phyloP scores from a whole-genome alignment of 2,113 vertebrate genomes.

The Caranx melampygus region DNA sequence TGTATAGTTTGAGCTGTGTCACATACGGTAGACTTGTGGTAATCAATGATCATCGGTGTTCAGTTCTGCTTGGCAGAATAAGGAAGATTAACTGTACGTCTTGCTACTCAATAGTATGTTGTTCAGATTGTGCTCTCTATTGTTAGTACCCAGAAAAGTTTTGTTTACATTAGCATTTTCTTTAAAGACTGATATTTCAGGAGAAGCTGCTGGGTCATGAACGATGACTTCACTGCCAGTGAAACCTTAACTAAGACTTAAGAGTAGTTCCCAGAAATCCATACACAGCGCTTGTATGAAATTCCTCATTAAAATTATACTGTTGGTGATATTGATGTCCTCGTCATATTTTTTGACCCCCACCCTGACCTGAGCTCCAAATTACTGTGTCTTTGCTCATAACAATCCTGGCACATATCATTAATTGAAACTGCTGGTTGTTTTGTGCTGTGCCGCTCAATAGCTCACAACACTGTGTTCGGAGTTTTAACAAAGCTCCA shows the following conservation, averaged over 20 bases:
- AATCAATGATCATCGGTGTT: conserved; percentile 44
- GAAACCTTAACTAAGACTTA: not conserved
- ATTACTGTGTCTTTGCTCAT: not conserved
- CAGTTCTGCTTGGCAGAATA: conserved; percentile 43
- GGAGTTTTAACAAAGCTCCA: conserved; percentile 14
- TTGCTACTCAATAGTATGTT: conserved; percentile 5
- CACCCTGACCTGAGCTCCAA: not conserved
- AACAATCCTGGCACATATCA: not conserved
- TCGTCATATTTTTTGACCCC: not conserved
- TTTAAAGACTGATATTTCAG: conserved; percentile 16
- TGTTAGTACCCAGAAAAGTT: conserved; percentile 11
- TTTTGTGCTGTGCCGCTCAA: not conserved
- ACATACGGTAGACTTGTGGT: conserved; percentile 47
- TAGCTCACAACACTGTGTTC: not conserved
- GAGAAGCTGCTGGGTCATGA: conserved; percentile 7
- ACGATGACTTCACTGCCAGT: not conserved
- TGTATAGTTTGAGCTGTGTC: conserved; percentile 45
- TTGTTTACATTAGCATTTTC: conserved; percentile 47
- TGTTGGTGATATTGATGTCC: not conserved
- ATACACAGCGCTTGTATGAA: not conserved
- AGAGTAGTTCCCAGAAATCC: conserved; percentile 4
- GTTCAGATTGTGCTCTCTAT: conserved; percentile 14
- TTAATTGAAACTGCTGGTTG: not conserved
- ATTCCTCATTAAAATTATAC: not conserved
- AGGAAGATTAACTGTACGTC: conserved; percentile 7